Evolutionary conservation across 2,888 invertebrate species (phyloP), one percentile per base, ranked within the genome.

Genomic region (Phasia obesa): DNA sequence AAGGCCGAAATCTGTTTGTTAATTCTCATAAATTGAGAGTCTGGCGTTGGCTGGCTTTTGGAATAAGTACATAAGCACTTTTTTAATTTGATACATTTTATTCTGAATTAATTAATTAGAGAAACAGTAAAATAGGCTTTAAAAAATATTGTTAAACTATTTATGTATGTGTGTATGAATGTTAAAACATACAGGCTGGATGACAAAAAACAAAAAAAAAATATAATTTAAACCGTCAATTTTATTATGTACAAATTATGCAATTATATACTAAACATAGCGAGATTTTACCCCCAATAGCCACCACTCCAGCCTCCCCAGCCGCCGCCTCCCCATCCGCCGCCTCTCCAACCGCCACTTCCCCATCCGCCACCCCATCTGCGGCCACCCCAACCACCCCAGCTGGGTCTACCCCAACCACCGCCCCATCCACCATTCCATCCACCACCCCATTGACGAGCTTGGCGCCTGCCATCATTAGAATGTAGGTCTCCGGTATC

Each of bases 401-500:
- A 60, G 6, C 73, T 27, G 1, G 15, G 23, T 11, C 70, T 62
- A 19, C 57, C 59, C 47, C 47, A 27, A 4, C 74, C 80, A 11
- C 74, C 77, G 4, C 59, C 38, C 9, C 42, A 23, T 3, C 65
- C 15, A 1, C 55, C 38, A 7, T 59, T 64, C 44, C 71, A 65
- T 21, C 79, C 73, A 9, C 67, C 62, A 4, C 79, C 79, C 25
- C 55, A 59, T 9, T 69, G 53, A 25, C 77, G 69, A 38, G 51
- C 55, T 42, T 47, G 17, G 11, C 81, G 81, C 57, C 51, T 60
- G 4, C 84, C 87, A 25, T 59, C 78, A 11, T 53, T 84, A 0
- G 83, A 76, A n/a, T 88, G 86, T 21, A 73, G 71, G 2, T 51
- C 80, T 60, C 85, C 89, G 49, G 78, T 47, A 60, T 87, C 87